A percentile compares a stretch with the other conserved stretches of the same genome.
phyloP scores from a whole-genome alignment of 2,113 vertebrate genomes.

The Apistogramma diplotaenia region DNA sequence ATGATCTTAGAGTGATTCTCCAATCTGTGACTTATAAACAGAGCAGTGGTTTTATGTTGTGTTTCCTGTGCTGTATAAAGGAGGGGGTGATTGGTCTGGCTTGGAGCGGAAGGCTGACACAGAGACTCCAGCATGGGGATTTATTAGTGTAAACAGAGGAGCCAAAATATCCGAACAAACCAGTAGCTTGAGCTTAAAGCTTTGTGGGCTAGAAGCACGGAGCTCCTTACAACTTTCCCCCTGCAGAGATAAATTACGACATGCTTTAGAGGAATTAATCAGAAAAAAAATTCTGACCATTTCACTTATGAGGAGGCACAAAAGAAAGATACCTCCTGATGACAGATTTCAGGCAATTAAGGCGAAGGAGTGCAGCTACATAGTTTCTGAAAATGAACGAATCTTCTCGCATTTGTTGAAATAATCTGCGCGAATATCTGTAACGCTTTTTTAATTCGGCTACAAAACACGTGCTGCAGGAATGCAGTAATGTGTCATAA shows the following conservation, averaged over 20 bases:
- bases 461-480: background rate
- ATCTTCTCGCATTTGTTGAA: background rate
- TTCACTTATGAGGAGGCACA: background rate
- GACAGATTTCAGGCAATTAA: background rate
- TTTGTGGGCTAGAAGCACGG: background rate
- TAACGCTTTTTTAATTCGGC: background rate
- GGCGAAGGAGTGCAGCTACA: background rate
- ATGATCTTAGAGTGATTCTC: background rate
- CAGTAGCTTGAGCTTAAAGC: constrained; percentile 35
- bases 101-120: constrained; percentile 52
- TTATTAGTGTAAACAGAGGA: constrained; percentile 62
- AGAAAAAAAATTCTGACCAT: background rate
- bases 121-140: constrained; percentile 49
- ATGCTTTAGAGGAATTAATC: background rate
- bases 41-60: constrained; percentile 37
- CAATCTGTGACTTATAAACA: background rate
- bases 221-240: constrained; percentile 15
- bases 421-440: background rate
- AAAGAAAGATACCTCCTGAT: background rate
- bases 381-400: background rate
- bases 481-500: background rate
- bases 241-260: background rate
- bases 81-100: constrained; percentile 8
- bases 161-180: constrained; percentile 60
- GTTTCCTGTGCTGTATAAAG: constrained; percentile 42